phyloP scores from a whole-genome alignment of 2,113 vertebrate genomes.

The Pelvicachromis taeniatus region DNA sequence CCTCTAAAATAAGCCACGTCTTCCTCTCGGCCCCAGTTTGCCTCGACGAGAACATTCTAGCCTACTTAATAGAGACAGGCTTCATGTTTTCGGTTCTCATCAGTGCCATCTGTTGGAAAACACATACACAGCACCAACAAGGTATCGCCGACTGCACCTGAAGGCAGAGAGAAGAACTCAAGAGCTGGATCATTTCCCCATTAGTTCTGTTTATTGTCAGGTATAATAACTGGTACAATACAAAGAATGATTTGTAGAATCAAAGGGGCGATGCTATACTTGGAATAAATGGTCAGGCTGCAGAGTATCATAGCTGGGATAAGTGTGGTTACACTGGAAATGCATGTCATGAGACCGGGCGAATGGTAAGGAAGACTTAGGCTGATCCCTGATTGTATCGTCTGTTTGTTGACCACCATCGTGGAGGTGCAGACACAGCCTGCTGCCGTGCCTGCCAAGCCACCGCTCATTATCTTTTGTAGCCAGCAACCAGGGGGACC shows the following conservation, averaged over 20 bases:
- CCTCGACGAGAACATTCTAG: not conserved
- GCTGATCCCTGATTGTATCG: slow-evolving; percentile 69
- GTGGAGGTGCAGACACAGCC: not conserved
- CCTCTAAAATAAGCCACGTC: not conserved
- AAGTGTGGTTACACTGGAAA: slow-evolving; percentile 45
- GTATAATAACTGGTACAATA: slow-evolving; percentile 76
- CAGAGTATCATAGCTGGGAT: slow-evolving; percentile 36
- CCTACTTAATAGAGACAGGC: not conserved
- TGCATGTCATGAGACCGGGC: slow-evolving; percentile 57
- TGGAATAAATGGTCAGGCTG: slow-evolving; percentile 43
- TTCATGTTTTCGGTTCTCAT: not conserved
- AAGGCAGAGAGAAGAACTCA: not conserved
- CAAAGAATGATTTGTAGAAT: slow-evolving; percentile 69
- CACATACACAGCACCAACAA: not conserved
- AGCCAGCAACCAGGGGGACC: slow-evolving; percentile 1
- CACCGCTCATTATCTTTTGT: not conserved
- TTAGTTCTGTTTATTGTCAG: slow-evolving; percentile 76
- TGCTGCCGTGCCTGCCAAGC: not conserved
- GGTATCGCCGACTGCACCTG: not conserved
- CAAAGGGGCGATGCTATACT: slow-evolving; percentile 58
- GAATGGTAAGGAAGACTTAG: slow-evolving; percentile 80
- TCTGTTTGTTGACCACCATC: slow-evolving; percentile 5
- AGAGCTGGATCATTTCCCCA: slow-evolving; percentile 15
- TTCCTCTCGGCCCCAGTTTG: not conserved
- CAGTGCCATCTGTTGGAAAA: slow-evolving; percentile 8